These are phyloP conservation scores for Monomorium pharaonis DNA, from an alignment of 1,140 invertebrate genomes.

Conservation along the genomic window DNA sequence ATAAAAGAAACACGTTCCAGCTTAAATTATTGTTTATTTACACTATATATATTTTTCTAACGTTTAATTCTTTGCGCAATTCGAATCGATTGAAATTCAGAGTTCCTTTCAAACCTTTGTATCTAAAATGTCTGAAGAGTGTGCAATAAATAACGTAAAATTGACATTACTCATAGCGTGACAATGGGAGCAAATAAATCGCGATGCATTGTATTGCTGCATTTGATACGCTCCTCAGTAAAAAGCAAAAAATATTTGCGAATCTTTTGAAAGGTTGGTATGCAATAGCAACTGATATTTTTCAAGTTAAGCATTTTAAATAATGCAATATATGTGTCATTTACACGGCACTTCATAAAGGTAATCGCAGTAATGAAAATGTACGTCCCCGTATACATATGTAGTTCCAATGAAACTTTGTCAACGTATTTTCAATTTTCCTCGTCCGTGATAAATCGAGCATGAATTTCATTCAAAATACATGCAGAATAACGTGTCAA, in stretches of 20 bases:
- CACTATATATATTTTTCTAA: neutral
- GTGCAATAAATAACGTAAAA: neutral
- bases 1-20: neutral
- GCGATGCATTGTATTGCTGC: neutral
- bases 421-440: constrained; percentile 13
- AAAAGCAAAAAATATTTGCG: constrained; percentile 17
- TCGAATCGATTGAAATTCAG: neutral
- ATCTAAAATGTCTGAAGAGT: neutral
- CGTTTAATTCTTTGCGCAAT: neutral
- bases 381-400: neutral
- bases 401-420: neutral
- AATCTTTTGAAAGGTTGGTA: constrained; percentile 2
- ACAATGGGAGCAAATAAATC: neutral
- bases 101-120: neutral
- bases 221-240: constrained; percentile 28
- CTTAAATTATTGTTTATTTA: neutral
- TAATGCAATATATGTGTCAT: neutral
- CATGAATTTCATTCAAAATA: constrained; percentile 12
- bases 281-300: constrained; percentile 17
- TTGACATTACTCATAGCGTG: neutral
- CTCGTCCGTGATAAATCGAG: constrained; percentile 15
- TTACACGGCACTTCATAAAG: constrained; percentile 11
- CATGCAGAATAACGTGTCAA: neutral
- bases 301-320: constrained; percentile 17
- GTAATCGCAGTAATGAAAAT: constrained; percentile 38